phyloP scores from a whole-genome alignment of 2,797 vertebrate species.

The Bradypus variegatus region DNA sequence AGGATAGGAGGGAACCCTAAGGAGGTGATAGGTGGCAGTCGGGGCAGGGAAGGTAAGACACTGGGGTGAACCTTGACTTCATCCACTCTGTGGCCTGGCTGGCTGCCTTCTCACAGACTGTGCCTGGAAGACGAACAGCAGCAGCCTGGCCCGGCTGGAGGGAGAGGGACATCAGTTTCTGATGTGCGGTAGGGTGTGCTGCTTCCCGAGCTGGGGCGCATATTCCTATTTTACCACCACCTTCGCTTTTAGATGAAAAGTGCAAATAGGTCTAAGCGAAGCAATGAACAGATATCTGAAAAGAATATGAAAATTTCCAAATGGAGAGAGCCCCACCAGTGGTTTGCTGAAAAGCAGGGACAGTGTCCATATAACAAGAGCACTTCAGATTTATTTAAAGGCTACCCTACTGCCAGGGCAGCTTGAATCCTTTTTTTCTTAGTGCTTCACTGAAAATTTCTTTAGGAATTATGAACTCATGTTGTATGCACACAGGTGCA shows the following conservation, averaged over 20 bases:
- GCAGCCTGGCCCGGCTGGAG: not conserved
- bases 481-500: not conserved
- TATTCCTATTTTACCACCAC: not conserved
- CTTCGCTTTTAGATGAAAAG: not conserved
- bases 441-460: not conserved
- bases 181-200: not conserved
- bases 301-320: not conserved
- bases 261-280: not conserved
- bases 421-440: not conserved
- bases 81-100: not conserved
- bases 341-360: slow-evolving; percentile 26
- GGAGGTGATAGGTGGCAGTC: not conserved
- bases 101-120: not conserved
- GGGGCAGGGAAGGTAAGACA: not conserved
- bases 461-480: not conserved
- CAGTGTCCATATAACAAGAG: not conserved
- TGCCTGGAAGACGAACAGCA: not conserved
- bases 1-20: not conserved
- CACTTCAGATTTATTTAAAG: slow-evolving; percentile 15
- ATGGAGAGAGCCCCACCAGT: not conserved
- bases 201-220: not conserved
- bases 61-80: not conserved
- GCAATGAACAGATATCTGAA: not conserved
- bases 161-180: not conserved
- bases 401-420: not conserved